A percentile compares a stretch with the other conserved stretches of the same genome.
Conservation (phyloP, 2,113 vertebrate genomes). For the Podarcis muralis region DNA sequence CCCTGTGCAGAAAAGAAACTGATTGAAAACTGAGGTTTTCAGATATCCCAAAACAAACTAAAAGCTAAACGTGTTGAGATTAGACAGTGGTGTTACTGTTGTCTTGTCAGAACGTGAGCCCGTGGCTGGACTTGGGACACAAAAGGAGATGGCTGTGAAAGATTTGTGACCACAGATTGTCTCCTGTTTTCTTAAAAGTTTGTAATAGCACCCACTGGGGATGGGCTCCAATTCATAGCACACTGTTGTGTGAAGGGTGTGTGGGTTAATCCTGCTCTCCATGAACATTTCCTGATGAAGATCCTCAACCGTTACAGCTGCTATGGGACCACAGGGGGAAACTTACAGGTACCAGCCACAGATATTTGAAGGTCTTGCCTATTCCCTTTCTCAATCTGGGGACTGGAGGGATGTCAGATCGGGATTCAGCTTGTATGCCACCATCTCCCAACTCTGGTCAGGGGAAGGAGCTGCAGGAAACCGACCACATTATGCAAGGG, state of each 20-base stretch:
- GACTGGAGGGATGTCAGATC: background rate
- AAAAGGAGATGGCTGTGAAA: background rate
- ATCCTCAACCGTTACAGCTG: background rate
- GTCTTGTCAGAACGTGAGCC: background rate
- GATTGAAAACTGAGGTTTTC: background rate
- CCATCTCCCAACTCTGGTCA: background rate
- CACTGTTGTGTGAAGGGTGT: background rate
- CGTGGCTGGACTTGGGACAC: background rate
- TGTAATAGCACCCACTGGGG: background rate
- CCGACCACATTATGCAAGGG: background rate
- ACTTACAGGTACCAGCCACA: background rate
- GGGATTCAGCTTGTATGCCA: background rate
- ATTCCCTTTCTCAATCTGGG: background rate
- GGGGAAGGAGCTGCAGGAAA: background rate
- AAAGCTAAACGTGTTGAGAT: background rate
- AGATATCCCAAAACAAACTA: slow-evolving; percentile 22
- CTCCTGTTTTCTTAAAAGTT: background rate
- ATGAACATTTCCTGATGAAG: background rate
- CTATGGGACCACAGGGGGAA: background rate
- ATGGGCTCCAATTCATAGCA: background rate
- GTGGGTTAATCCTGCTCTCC: background rate
- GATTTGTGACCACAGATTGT: background rate
- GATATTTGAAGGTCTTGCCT: too few species aligned
- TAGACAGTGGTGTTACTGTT: too few species aligned
- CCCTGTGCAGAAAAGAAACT: slow-evolving; percentile 72